A percentile compares a stretch with the other conserved stretches of the same genome.
Evolutionary conservation across 2,113 vertebrate genomes (phyloP).

Genomic region (Pedetes capensis): DNA sequence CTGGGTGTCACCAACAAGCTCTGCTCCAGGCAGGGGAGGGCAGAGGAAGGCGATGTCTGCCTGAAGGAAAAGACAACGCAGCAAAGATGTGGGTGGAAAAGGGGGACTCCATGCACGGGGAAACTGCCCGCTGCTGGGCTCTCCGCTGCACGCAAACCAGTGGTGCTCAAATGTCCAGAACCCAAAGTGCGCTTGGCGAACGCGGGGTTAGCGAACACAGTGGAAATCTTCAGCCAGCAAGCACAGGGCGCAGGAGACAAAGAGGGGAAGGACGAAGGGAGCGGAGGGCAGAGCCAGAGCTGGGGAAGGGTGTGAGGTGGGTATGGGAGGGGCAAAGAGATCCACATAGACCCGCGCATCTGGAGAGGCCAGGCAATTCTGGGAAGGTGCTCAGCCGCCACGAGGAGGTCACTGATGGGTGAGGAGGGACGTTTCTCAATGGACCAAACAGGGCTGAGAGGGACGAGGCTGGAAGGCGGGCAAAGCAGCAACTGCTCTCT

Average conservation of each 20-base stretch:
- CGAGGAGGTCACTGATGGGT: slow-evolving; percentile 55
- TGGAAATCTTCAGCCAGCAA: not conserved
- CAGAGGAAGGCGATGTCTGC: rapidly evolving
- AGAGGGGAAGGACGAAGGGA: slow-evolving; percentile 58
- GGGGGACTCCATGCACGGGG: rapidly evolving
- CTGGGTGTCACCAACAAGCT: rapidly evolving
- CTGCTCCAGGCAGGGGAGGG: rapidly evolving
- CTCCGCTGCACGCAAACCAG: not conserved
- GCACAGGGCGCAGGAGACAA: slow-evolving; percentile 27
- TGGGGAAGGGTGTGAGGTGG: slow-evolving; percentile 50
- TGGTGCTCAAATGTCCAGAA: slow-evolving; percentile 15
- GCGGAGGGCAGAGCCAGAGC: slow-evolving; percentile 64
- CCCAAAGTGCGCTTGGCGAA: slow-evolving; percentile 4
- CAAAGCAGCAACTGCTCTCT: slow-evolving; percentile 64
- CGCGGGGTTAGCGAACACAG: not conserved
- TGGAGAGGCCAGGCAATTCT: slow-evolving; percentile 54
- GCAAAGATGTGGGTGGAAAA: rapidly evolving
- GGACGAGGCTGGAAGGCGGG: slow-evolving; percentile 15
- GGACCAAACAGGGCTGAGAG: slow-evolving; percentile 38
- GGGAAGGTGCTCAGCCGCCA: slow-evolving; percentile 37
- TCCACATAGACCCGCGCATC: slow-evolving; percentile 24
- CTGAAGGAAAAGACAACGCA: not conserved
- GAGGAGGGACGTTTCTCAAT: slow-evolving; percentile 43
- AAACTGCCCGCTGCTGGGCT: not conserved
- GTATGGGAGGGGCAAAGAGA: slow-evolving; percentile 63